Conservation (phyloP, 2,113 vertebrate genomes). For the Tapirus terrestris region DNA sequence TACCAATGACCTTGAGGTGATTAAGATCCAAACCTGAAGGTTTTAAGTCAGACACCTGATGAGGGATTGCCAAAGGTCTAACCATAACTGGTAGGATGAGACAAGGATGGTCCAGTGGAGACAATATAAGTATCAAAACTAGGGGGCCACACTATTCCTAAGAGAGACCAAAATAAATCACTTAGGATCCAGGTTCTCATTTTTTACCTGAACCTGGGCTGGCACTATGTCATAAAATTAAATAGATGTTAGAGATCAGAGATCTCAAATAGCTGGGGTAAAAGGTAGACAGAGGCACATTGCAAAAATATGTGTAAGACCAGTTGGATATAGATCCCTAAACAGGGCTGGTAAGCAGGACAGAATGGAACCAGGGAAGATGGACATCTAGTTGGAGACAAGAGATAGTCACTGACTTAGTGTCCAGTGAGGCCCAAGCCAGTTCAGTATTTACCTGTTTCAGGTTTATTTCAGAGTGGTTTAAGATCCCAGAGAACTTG, state of each 20-base stretch:
- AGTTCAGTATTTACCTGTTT: not conserved
- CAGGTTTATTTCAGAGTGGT: not conserved
- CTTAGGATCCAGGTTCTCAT: not conserved
- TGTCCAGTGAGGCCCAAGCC: not conserved
- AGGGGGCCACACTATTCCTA: not conserved
- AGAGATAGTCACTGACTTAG: not conserved
- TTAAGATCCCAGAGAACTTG: not conserved
- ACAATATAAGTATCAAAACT: not conserved
- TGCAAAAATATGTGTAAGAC: not conserved
- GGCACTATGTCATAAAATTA: not conserved
- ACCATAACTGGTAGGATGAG: not conserved
- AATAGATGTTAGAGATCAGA: not conserved
- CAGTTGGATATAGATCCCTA: not conserved
- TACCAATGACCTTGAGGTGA: not conserved
- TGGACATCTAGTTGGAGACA: not conserved
- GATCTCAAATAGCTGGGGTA: not conserved
- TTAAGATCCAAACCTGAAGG: not conserved
- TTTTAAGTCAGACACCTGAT: not conserved
- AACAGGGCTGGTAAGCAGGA: not conserved
- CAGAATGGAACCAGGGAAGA: not conserved
- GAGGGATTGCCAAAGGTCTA: not conserved
- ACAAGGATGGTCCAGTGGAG: not conserved
- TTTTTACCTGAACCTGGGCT: not conserved
- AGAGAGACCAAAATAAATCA: not conserved
- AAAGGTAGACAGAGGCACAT: not conserved